Conservation (phyloP, 1,140 invertebrate species). For the Lethrus apterus region DNA sequence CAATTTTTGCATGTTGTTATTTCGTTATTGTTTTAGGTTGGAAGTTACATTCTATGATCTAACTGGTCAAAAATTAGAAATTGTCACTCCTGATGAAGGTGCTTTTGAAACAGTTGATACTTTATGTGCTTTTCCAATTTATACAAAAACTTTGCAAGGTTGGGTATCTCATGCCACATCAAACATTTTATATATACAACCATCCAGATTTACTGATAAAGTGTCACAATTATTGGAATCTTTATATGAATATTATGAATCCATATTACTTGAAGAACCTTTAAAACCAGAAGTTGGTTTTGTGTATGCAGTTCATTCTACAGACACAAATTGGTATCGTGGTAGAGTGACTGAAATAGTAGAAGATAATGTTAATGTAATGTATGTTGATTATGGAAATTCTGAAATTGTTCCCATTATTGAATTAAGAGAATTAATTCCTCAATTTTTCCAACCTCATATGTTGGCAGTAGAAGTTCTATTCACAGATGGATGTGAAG, state of each 20-base stretch:
- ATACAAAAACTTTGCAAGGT: slow-evolving; percentile 46
- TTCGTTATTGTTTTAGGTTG: slow-evolving; percentile 43
- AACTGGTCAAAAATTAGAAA: slow-evolving; percentile 49
- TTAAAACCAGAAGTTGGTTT: slow-evolving; percentile 38
- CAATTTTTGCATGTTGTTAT: slow-evolving; percentile 1
- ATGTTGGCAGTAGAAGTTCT: slow-evolving; percentile 28
- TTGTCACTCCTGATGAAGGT: slow-evolving; percentile 44
- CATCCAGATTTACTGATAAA: slow-evolving; percentile 37
- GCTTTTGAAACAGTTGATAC: slow-evolving; percentile 44
- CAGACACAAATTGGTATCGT: slow-evolving; percentile 61
- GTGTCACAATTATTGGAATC: slow-evolving; percentile 44
- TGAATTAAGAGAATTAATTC: slow-evolving; percentile 23
- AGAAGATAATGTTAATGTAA: slow-evolving; percentile 47
- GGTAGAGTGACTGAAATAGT: slow-evolving; percentile 47
- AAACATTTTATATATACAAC: slow-evolving; percentile 55
- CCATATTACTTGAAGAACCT: slow-evolving; percentile 35
- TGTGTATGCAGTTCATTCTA: slow-evolving; percentile 53
- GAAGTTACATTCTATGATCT: slow-evolving; percentile 49
- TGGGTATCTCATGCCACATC: slow-evolving; percentile 44
- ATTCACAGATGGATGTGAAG: background rate
- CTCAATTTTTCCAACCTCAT: slow-evolving; percentile 25
- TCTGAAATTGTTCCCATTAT: slow-evolving; percentile 47
- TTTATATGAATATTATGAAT: slow-evolving; percentile 52
- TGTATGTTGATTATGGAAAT: slow-evolving; percentile 73
- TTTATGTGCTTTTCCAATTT: slow-evolving; percentile 49